These are phyloP conservation scores for Corythornis madagascariensis DNA, from an alignment of 2,113 vertebrate species.

Conservation along the genomic window DNA sequence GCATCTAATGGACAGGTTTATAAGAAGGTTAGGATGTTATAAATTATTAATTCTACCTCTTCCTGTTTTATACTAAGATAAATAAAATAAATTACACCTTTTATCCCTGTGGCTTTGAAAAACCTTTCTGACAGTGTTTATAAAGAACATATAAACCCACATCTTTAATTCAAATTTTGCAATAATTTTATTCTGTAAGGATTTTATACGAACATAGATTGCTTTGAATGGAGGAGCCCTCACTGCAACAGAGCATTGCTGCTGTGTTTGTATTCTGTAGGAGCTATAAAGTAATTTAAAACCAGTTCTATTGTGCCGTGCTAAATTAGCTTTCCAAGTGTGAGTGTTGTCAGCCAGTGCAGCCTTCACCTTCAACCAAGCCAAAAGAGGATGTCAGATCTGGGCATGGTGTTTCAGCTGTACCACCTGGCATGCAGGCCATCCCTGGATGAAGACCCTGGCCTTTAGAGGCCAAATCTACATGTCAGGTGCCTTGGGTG, in stretches of 20 bases:
- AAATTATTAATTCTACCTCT: constrained; percentile 19
- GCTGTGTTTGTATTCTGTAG: background rate
- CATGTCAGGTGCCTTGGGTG: background rate
- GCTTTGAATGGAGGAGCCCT: background rate
- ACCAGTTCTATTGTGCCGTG: background rate
- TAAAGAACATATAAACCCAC: background rate
- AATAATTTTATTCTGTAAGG: background rate
- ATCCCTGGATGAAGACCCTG: background rate
- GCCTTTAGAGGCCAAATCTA: background rate
- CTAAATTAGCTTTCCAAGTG: background rate
- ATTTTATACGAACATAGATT: background rate
- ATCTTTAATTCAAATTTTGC: background rate
- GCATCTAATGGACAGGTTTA: background rate
- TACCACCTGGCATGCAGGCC: background rate
- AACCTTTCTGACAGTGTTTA: background rate
- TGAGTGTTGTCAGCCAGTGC: background rate
- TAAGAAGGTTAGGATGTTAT: background rate
- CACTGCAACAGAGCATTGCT: background rate
- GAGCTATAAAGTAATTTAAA: background rate
- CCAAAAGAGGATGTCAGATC: background rate
- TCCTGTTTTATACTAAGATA: background rate
- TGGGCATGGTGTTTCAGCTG: background rate
- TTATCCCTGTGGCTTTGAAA: background rate
- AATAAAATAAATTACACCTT: constrained; percentile 29
- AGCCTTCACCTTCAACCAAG: background rate